Conservation (phyloP, 2,888 invertebrate genomes). For the Epirrhoe alternata region DNA sequence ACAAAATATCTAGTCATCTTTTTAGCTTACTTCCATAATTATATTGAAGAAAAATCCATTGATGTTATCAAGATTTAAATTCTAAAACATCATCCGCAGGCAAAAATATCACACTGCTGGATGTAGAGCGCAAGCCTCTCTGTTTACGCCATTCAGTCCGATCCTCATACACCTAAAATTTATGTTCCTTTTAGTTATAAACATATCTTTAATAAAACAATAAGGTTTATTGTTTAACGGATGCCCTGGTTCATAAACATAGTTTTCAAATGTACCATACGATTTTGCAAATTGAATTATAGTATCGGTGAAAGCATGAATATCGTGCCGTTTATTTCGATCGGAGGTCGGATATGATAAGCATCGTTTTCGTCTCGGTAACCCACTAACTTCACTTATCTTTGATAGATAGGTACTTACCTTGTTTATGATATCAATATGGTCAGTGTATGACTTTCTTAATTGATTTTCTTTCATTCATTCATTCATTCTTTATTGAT, state of each 20-base stretch:
- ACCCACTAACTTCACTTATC: conserved; percentile 24
- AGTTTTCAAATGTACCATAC: conserved; percentile 21
- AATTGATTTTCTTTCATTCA: not conserved
- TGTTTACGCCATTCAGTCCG: no score
- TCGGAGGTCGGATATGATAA: conserved; percentile 24
- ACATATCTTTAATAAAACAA: no score
- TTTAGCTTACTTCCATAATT: no score
- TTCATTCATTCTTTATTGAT: not conserved
- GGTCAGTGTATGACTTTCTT: not conserved
- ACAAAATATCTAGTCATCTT: not conserved
- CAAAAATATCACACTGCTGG: no score
- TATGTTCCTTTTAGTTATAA: no score
- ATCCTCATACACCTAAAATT: no score
- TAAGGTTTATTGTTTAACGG: no score
- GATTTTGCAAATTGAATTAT: conserved; percentile 38
- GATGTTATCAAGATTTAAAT: no score
- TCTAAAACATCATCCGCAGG: no score
- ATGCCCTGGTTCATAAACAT: conserved; percentile 34
- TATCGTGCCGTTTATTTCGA: conserved; percentile 43
- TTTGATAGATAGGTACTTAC: not conserved
- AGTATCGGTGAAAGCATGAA: conserved; percentile 45
- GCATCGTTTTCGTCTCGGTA: conserved; percentile 30
- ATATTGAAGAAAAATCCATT: no score
- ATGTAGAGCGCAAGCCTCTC: no score
- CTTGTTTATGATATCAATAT: not conserved